Evolutionary conservation across 2,888 invertebrate genomes (phyloP), one percentile per base, ranked within the genome.

Genomic region (Pinctada fucata): DNA sequence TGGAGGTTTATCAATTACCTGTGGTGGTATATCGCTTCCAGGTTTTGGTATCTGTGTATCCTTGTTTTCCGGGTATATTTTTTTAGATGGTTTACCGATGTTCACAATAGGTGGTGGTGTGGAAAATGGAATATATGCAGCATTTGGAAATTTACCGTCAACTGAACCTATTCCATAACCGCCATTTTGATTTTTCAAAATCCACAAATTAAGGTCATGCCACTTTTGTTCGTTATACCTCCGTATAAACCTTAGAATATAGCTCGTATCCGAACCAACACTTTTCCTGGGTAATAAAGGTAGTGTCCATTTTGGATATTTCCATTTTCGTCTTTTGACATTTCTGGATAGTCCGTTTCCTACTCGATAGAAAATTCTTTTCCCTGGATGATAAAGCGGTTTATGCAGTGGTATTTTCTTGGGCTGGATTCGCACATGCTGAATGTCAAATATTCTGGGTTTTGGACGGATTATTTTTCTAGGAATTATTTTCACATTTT

Each of bases 201-300:
- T 72, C 72, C 72, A 72, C 8, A 52, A 50, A 58, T 72, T 72
- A 58, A 72, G 58, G 13, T 58, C 58, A 58, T 58, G 58, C 58
- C 58, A 58, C 13, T 13, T 58, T 58, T 58, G 8, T 13, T 58
- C 58, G 58, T 58, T 58, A 10, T 58, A 13, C 13, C 13, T 58
- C 13, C 58, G 6, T 10, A 58, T 58, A 13, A 58, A 58, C 58
- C 13, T 58, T 58, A 10, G 6, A 58, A 58, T 58, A 58, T 10
- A 58, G 58, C 8, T 58, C 13, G 58, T 58, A 13, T 58, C 58
- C 6, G 58, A 10, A 10, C 13, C 13, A 0, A 58, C 58, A 58
- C 58, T 58, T 6, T 10, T 58, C 13, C 58, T 58, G 6, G 58
- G 58, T 13, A 58, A 6, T 58, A 58, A 58, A 10, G 58, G 58